Evolutionary conservation across 2,888 invertebrate species (phyloP).

Genomic region (Limenitis camilla): DNA sequence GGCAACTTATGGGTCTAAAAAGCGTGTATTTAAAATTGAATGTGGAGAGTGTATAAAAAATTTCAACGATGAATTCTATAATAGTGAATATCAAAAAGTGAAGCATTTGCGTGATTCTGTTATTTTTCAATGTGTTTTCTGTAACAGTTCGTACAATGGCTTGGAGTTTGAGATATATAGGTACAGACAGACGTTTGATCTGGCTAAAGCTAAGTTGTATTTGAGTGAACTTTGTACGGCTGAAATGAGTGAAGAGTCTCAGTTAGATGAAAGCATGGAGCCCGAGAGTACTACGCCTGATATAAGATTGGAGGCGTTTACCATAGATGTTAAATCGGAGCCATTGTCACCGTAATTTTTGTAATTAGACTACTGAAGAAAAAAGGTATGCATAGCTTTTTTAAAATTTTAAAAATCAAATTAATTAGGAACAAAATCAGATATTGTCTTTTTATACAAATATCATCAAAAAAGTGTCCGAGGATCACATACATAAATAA

Average conservation of each 20-base stretch:
- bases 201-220: slow-evolving; percentile 41
- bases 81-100: slow-evolving; percentile 35
- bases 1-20: slow-evolving; percentile 39
- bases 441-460: no score
- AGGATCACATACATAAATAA: no score
- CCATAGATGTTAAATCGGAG: slow-evolving; percentile 35
- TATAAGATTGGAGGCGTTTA: slow-evolving; percentile 35
- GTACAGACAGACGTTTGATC: slow-evolving; percentile 35
- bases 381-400: background rate
- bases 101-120: slow-evolving; percentile 40
- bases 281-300: slow-evolving; percentile 44
- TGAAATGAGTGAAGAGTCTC: slow-evolving; percentile 50
- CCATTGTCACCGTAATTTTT: slow-evolving; percentile 20
- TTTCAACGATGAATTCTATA: slow-evolving; percentile 42
- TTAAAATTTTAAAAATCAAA: no score
- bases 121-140: slow-evolving; percentile 47
- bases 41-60: slow-evolving; percentile 51
- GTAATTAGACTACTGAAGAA: background rate
- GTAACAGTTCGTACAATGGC: slow-evolving; percentile 36
- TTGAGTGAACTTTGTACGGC: slow-evolving; percentile 56
- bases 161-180: slow-evolving; percentile 49
- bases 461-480: no score
- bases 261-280: slow-evolving; percentile 36
- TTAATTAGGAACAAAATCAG: no score
- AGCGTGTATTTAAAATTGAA: slow-evolving; percentile 36